Evolutionary conservation across 2,113 vertebrate genomes (phyloP), one percentile per base, ranked within the genome.

Genomic region (Boleophthalmus pectinirostris): DNA sequence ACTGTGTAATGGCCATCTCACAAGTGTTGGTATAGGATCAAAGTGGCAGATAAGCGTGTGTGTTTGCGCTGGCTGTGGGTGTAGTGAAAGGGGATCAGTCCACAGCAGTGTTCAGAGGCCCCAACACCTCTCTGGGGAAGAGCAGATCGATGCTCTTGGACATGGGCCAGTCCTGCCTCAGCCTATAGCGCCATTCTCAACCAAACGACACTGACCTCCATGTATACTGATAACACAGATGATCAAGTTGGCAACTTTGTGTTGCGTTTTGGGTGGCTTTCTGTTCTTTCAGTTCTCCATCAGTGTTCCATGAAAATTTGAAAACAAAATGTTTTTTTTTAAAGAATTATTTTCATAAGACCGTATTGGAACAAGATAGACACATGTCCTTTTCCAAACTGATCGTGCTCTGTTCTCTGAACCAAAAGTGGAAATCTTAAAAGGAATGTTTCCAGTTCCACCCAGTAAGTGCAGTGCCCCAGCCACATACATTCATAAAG

Each of bases 31-130:
- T 66, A 49, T 80, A 66, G 87, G 86, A 89, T 78, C 68, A 81
- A 86, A 72, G 74, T 84, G 86, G 75, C 78, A 76, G 87, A 88
- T 84, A 87, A 84, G 80, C 73, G 73, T 0, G 25, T 65, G 76
- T 80, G 86, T 84, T 77, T 84, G 77, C 74, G 78, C 8, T 74
- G 77, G 73, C 73, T 80, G 83, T 70, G 78, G 83, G 87, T 81
- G 68, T 81, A 82, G 85, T 89, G 88, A 88, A 91, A 92, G 84
- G 69, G 87, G 83, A 90, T 91, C 85, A 82, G 83, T 87, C 81
- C 85, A 75, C 83, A 88, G 88, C 81, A 85, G 78, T 90, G 89
- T 90, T 90, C 84, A 87, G 83, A 88, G 83, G 87, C 83, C 86
- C 80, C 86, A 89, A 88, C 70, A 68, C 79, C 63, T 81, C 89